phyloP scores from a whole-genome alignment of 1,140 invertebrate genomes.

The Cotesia chilonis region DNA sequence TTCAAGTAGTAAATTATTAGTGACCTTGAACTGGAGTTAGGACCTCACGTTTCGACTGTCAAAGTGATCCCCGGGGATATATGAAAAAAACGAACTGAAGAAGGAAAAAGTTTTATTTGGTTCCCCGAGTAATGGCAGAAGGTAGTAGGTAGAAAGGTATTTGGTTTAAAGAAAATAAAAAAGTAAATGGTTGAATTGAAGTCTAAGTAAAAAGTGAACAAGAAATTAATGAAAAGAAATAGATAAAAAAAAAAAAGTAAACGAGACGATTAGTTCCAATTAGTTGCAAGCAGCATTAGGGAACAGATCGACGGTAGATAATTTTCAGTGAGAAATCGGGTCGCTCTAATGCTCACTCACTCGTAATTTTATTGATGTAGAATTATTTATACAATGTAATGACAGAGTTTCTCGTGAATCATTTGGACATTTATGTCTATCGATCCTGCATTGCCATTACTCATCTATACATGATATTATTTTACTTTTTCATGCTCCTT shows the following conservation, averaged over 20 bases:
- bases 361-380: neutral
- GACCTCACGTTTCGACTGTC: too few species aligned
- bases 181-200: neutral
- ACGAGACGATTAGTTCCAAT: slow-evolving; percentile 38
- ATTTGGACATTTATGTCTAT: slow-evolving; percentile 22
- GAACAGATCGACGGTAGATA: neutral
- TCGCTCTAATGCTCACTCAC: slow-evolving; percentile 7
- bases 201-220: neutral
- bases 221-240: neutral
- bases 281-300: slow-evolving; percentile 25
- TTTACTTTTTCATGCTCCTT: neutral
- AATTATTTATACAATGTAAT: slow-evolving; percentile 16
- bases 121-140: too few species aligned
- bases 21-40: too few species aligned
- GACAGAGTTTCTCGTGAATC: neutral
- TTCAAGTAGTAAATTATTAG: too few species aligned
- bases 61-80: too few species aligned
- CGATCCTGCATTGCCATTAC: neutral
- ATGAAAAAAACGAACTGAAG: too few species aligned
- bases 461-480: neutral
- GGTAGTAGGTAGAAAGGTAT: too few species aligned
- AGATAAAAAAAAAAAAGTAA: slow-evolving; percentile 9
- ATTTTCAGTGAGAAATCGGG: slow-evolving; percentile 30
- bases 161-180: neutral
- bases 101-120: too few species aligned